These are phyloP conservation scores for Stegodyphus mimosarum DNA, from an alignment of 1,140 invertebrate species.

Conservation along the genomic window DNA sequence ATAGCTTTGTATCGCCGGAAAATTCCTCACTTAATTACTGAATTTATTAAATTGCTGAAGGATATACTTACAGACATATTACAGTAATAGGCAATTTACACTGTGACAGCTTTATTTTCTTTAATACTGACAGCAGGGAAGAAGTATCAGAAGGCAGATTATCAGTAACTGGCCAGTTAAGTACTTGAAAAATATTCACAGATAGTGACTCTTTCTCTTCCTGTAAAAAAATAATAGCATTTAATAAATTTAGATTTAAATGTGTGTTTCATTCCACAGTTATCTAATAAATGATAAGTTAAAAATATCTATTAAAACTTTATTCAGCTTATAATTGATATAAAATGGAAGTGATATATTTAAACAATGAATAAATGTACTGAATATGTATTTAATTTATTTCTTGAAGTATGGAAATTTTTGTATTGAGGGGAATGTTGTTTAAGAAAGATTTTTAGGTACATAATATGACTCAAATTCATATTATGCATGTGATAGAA, in stretches of 20 bases:
- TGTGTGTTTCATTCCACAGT: too few species aligned
- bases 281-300: not conserved
- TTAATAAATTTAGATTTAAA: too few species aligned
- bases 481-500: too few species aligned
- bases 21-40: too few species aligned
- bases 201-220: not conserved
- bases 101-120: not conserved
- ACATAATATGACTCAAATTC: too few species aligned
- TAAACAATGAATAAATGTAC: too few species aligned
- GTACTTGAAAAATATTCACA: slow-evolving; percentile 2
- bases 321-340: not conserved
- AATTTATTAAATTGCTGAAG: not conserved
- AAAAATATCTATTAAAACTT: slow-evolving; percentile 10
- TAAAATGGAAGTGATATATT: not conserved
- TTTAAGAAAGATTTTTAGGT: too few species aligned
- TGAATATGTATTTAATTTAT: too few species aligned
- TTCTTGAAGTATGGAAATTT: too few species aligned
- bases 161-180: not conserved
- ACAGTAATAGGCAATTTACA: not conserved
- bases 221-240: not conserved
- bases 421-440: too few species aligned
- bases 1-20: too few species aligned
- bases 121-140: not conserved
- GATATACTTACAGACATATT: slow-evolving; percentile 41
- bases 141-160: not conserved